Percentiles rank a stretch among this genome's conserved stretches.
These are phyloP conservation scores for Ametastegia equiseti DNA, from an alignment of 2,888 invertebrate genomes.

Conservation along the genomic window DNA sequence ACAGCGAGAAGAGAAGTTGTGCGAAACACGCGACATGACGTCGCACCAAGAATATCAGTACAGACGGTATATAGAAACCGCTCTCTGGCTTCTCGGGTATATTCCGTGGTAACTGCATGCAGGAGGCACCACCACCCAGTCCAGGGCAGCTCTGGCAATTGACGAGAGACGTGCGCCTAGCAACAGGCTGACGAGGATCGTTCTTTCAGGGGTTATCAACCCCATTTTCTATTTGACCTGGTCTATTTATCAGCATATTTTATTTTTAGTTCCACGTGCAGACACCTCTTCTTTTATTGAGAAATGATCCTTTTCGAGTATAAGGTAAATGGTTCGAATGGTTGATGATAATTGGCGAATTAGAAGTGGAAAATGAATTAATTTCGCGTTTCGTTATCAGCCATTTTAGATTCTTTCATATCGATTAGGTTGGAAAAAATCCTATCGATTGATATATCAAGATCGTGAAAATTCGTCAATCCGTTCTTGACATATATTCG, in stretches of 20 bases:
- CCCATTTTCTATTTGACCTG: slow-evolving; percentile 51
- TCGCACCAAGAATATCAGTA: background rate
- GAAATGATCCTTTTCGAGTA: too few species aligned
- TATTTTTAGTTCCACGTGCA: background rate
- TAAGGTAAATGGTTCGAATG: too few species aligned
- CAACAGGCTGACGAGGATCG: slow-evolving; percentile 64
- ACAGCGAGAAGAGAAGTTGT: background rate
- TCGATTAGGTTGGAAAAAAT: too few species aligned
- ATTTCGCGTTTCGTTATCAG: too few species aligned
- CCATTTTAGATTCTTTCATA: too few species aligned
- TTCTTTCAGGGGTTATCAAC: slow-evolving; percentile 65
- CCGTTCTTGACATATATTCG: too few species aligned
- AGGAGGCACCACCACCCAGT: background rate
- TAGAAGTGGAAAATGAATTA: too few species aligned
- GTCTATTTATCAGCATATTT: background rate
- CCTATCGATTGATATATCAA: too few species aligned
- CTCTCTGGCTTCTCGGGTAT: background rate
- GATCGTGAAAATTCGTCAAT: too few species aligned
- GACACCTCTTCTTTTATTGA: background rate
- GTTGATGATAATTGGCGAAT: too few species aligned
- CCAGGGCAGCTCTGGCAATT: slow-evolving; percentile 58
- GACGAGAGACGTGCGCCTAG: slow-evolving; percentile 63
- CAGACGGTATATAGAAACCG: background rate
- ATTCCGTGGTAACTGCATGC: too few species aligned
- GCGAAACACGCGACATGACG: background rate